A percentile compares a stretch with the other conserved stretches of the same genome.
Conservation (phyloP, 2,797 vertebrate genomes). For the Hemitrygon akajei region DNA sequence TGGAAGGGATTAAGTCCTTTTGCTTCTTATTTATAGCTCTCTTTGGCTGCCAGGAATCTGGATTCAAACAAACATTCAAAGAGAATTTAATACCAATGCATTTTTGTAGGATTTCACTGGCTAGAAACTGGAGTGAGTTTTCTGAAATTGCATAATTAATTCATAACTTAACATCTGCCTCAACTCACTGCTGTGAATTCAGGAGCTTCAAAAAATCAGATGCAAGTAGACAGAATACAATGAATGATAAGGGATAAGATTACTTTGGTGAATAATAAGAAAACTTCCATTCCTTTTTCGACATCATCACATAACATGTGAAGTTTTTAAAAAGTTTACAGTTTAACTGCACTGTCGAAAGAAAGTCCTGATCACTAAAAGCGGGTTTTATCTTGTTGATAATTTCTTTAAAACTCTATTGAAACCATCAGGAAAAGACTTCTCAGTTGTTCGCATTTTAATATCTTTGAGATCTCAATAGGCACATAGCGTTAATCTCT, state of each 20-base stretch:
- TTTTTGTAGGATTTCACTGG: not conserved
- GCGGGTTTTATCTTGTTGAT: not conserved
- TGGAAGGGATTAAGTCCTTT: not conserved
- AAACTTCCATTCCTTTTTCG: not conserved
- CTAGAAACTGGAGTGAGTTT: not conserved
- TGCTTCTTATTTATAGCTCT: not conserved
- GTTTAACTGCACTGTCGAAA: not conserved
- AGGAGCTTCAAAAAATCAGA: not conserved
- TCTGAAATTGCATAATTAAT: not conserved
- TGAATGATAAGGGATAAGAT: not conserved
- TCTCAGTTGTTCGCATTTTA: not conserved
- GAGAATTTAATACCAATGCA: not conserved
- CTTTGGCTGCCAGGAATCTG: not conserved
- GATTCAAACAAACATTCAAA: not conserved
- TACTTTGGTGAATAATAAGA: not conserved
- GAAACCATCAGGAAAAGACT: not conserved
- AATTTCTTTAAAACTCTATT: not conserved
- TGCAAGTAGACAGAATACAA: not conserved
- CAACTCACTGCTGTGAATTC: not conserved
- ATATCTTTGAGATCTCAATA: not conserved
- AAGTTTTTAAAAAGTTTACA: not conserved
- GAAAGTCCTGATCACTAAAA: slow-evolving; percentile 15
- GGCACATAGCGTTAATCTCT: not conserved
- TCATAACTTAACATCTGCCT: not conserved
- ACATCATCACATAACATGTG: not conserved